Percentiles rank a stretch among this genome's conserved stretches.
Conservation (phyloP, 2,888 invertebrate genomes). For the Stenoptilia bipunctidactyla region DNA sequence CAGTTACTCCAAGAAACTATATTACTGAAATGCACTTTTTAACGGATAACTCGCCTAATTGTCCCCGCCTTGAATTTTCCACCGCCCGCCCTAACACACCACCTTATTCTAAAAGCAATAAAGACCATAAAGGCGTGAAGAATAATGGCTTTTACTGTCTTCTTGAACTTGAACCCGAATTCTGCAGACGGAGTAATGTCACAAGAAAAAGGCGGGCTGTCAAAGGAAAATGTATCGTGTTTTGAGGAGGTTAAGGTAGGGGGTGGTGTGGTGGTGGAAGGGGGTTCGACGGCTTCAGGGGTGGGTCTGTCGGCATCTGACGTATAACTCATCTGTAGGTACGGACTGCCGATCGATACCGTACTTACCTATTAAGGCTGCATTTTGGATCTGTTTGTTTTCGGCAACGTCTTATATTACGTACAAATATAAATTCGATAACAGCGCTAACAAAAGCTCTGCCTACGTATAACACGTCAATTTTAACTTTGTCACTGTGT, state of each 20-base stretch:
- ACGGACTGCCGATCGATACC: conserved; percentile 50
- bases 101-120: conserved; percentile 30
- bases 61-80: conserved; percentile 52
- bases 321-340: conserved; percentile 62
- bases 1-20: not conserved
- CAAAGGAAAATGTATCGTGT: conserved; percentile 41
- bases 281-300: conserved; percentile 42
- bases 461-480: too few species aligned
- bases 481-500: too few species aligned
- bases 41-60: conserved; percentile 41
- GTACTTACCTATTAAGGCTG: conserved; percentile 38
- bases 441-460: too few species aligned
- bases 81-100: conserved; percentile 38
- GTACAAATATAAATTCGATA: too few species aligned
- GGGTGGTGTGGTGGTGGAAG: conserved; percentile 20
- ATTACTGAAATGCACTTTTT: conserved; percentile 38
- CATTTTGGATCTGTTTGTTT: conserved; percentile 34
- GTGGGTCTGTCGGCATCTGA: conserved; percentile 33
- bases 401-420: conserved; percentile 16
- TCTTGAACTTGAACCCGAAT: conserved; percentile 42
- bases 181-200: conserved; percentile 53
- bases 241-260: conserved; percentile 20
- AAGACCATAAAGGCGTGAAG: conserved; percentile 40
- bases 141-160: conserved; percentile 49
- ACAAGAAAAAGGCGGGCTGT: conserved; percentile 38